phyloP scores from a whole-genome alignment of 2,113 vertebrate genomes.

The Bambusicola thoracicus region DNA sequence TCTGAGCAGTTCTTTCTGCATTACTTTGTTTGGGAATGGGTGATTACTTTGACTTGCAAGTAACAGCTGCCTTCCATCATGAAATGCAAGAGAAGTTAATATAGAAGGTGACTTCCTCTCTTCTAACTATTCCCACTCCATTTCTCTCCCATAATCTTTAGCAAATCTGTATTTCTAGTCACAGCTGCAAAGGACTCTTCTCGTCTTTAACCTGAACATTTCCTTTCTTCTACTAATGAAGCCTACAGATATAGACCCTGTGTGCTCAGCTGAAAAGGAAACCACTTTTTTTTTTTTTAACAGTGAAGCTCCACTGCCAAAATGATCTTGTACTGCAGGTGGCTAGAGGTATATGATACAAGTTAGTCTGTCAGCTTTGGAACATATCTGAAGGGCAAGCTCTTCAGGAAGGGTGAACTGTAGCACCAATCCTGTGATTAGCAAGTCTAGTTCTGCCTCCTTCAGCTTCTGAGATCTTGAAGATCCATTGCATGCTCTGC shows the following conservation, averaged over 20 bases:
- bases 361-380: slow-evolving; percentile 14
- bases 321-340: slow-evolving; percentile 13
- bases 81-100: background rate
- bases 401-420: background rate
- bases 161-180: background rate
- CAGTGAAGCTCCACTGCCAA: slow-evolving; percentile 1
- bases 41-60: background rate
- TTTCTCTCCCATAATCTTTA: background rate
- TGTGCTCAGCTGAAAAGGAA: slow-evolving; percentile 32
- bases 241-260: background rate
- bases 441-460: background rate
- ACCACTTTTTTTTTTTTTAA: background rate
- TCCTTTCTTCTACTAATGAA: background rate
- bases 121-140: background rate
- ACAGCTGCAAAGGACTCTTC: background rate
- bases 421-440: background rate
- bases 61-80: background rate
- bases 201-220: background rate
- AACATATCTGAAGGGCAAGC: background rate
- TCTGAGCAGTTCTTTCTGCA: background rate
- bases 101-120: background rate
- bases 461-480: background rate
- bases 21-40: background rate
- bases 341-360: background rate
- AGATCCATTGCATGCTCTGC: background rate